Evolutionary conservation across 2,797 vertebrate genomes (phyloP), one percentile per base, ranked within the genome.

Genomic region (Gorsachius magnificus): DNA sequence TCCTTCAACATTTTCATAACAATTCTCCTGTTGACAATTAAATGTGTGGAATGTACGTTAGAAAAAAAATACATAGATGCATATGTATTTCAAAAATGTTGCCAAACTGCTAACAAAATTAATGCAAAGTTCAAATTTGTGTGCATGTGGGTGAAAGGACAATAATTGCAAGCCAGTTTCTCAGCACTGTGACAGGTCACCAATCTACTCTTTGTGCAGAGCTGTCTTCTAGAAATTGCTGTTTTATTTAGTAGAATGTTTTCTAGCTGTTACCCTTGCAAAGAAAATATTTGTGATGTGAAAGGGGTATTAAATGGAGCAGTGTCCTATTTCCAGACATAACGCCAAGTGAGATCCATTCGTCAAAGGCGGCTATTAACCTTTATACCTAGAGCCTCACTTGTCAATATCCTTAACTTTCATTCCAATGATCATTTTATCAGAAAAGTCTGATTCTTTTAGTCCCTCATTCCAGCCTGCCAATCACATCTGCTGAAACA

Each of bases 321-420:
- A 93, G 20, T 68, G 53, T 94, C 88, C 33, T 82, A 57, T 87
- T 93, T 93, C 86, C 64, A 90, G 83, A 83, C 64, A 66, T 56
- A 95, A 87, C 0, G 0, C 56, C 71, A 35, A 79, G 91, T 77
- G 63, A 91, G 77, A 83, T 93, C 74, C 88, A 90, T 95, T 94
- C 77, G 87, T 94, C 93, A 94, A 70, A 90, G 69, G 10, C 33
- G 13, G 31, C 69, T 94, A 90, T 96, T 96, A 94, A 95, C 96
- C 94, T 96, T 96, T 96, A 86, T 86, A 84, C 69, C 16, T 33
- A 72, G 28, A 93, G 15, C 43, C n/a, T 87, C 35, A 35, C 64
- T 95, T 93, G 88, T 95, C 96, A 90, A 93, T 95, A 94, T 66
- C 46, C 41, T 95, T 94, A 94, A 90, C 80, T 70, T 93, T 92